Evolutionary conservation across 2,797 vertebrate genomes (phyloP).

Genomic region (Peromyscus aztecus): DNA sequence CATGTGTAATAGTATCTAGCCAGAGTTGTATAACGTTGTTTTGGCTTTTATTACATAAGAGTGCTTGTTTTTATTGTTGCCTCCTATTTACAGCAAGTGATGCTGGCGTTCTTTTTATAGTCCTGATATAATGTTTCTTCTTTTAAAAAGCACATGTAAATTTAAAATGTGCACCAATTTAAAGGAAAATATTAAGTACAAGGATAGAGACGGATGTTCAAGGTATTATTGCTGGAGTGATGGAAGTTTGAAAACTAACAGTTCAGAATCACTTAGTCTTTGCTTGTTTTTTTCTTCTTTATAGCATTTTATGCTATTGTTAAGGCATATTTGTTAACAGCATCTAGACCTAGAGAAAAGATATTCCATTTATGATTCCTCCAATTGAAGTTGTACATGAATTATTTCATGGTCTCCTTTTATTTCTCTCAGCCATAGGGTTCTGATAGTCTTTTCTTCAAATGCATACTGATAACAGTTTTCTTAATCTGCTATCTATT

Average conservation of each 20-base stretch:
- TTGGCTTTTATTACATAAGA: slow-evolving; percentile 67
- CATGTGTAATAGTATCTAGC: not conserved
- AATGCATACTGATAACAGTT: not conserved
- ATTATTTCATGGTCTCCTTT: slow-evolving; percentile 43
- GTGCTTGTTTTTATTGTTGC: slow-evolving; percentile 55
- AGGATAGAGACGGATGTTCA: not conserved
- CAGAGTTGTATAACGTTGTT: slow-evolving; percentile 44
- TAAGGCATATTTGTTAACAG: slow-evolving; percentile 37
- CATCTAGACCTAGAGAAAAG: not conserved
- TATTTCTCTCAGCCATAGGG: not conserved
- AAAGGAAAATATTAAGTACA: slow-evolving; percentile 56
- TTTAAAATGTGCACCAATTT: slow-evolving; percentile 5
- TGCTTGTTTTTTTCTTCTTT: not conserved
- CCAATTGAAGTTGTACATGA: slow-evolving; percentile 22
- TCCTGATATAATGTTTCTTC: slow-evolving; percentile 48
- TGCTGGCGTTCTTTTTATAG: slow-evolving; percentile 37
- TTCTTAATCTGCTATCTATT: not conserved
- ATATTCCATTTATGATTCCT: slow-evolving; percentile 47
- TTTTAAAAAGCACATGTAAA: slow-evolving; percentile 17
- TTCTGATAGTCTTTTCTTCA: slow-evolving; percentile 49
- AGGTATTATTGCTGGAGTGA: not conserved
- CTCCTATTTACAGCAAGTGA: slow-evolving; percentile 36
- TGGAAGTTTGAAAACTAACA: not conserved
- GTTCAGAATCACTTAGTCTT: not conserved
- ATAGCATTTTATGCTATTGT: not conserved